phyloP scores from a whole-genome alignment of 2,113 vertebrate genomes.

The Melanocharis versteri region DNA sequence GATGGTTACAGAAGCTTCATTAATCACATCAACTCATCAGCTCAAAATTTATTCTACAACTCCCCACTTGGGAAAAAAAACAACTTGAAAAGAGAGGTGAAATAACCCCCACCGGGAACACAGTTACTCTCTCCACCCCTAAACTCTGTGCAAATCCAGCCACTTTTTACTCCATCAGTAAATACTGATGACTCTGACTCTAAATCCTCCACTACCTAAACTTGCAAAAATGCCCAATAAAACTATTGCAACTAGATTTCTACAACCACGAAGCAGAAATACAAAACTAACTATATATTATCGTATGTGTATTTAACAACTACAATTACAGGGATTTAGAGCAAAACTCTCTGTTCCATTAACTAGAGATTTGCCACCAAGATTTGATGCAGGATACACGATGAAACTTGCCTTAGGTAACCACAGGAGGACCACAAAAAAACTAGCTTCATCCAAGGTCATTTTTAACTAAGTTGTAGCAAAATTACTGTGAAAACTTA shows the following conservation, averaged over 20 bases:
- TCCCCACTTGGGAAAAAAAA: neutral
- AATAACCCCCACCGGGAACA: neutral
- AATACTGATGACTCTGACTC: neutral
- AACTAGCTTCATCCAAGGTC: conserved; percentile 18
- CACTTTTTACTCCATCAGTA: neutral
- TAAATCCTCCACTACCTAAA: neutral
- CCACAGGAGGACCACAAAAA: conserved; percentile 34
- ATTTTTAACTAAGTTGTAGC: conserved; percentile 40
- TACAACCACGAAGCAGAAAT: neutral
- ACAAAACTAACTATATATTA: neutral
- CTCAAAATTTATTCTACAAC: neutral
- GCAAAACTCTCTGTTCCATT: neutral
- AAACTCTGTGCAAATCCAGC: neutral
- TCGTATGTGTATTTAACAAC: neutral
- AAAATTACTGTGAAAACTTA: conserved; percentile 30
- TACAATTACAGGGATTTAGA: neutral
- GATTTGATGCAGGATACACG: neutral
- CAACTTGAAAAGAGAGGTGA: neutral
- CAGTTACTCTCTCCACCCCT: neutral
- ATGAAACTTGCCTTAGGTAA: conserved; percentile 41
- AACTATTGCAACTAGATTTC: neutral
- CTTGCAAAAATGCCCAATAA: neutral
- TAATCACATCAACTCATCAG: neutral
- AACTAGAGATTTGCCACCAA: conserved; percentile 31
- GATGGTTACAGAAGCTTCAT: neutral